These are phyloP conservation scores for Ctenoplectra terminalis DNA, from an alignment of 1,140 invertebrate species.

Conservation along the genomic window DNA sequence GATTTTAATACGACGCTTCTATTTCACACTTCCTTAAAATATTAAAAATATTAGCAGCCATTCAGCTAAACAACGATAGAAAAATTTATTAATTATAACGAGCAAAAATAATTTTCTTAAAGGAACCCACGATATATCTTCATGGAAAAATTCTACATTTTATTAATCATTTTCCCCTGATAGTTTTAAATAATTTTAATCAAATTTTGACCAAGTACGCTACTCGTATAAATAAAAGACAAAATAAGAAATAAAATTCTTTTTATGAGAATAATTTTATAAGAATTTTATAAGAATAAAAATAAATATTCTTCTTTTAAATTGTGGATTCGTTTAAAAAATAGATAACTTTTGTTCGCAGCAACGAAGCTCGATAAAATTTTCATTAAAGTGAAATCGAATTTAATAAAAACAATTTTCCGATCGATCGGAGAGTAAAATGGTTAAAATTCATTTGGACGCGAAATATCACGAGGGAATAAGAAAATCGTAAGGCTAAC, in stretches of 20 bases:
- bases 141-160: no score
- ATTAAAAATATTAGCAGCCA: slow-evolving; percentile 4
- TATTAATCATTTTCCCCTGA: no score
- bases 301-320: no score
- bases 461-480: neutral
- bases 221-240: no score
- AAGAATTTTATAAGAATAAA: no score
- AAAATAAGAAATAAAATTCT: no score
- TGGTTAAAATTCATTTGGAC: slow-evolving; percentile 10
- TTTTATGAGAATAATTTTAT: no score
- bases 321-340: no score
- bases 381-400: neutral
- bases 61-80: slow-evolving; percentile 19
- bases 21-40: neutral
- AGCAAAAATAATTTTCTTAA: neutral
- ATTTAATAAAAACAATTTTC: neutral
- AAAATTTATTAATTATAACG: neutral
- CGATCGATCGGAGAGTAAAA: slow-evolving; percentile 15
- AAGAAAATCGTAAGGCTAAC: slow-evolving; percentile 3
- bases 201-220: no score
- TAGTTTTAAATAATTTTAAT: no score
- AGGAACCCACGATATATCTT: no score
- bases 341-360: no score
- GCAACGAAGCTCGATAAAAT: neutral
- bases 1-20: neutral